Percentiles rank a stretch among this genome's conserved stretches.
These are phyloP conservation scores for Syrmaticus mikado DNA, from an alignment of 2,113 vertebrate genomes.

Conservation along the genomic window DNA sequence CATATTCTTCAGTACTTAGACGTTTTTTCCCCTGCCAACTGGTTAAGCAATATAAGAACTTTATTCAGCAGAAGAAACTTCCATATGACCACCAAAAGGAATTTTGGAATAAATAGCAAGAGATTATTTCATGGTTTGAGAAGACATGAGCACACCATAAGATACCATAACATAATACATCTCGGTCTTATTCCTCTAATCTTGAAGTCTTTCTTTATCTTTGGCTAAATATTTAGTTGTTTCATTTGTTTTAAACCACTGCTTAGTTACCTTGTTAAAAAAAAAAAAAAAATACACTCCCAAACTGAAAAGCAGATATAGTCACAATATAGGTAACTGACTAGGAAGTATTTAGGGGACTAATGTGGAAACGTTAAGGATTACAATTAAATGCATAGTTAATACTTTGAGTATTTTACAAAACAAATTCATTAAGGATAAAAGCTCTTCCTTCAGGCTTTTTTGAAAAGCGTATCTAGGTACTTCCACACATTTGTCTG, in stretches of 20 bases:
- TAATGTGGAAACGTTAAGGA: neutral
- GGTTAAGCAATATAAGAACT: slow-evolving; percentile 20
- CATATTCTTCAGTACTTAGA: neutral
- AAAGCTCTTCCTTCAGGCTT: neutral
- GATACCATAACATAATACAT: neutral
- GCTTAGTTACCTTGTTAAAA: neutral
- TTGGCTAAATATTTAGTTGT: neutral
- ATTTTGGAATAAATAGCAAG: slow-evolving; percentile 20
- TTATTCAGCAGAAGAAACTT: slow-evolving; percentile 27
- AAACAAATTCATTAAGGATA: neutral
- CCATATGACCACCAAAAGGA: slow-evolving; percentile 36
- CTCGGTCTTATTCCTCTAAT: neutral
- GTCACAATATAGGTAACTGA: neutral
- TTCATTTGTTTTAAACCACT: neutral
- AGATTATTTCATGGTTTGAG: slow-evolving; percentile 29
- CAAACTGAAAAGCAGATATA: neutral
- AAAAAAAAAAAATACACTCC: neutral
- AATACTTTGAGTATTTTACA: neutral
- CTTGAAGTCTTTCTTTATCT: neutral
- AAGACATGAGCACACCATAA: neutral
- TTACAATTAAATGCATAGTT: neutral
- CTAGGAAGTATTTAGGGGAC: neutral
- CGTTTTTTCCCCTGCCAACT: neutral
- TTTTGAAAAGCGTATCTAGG: neutral
- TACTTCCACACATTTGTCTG: neutral